These are phyloP conservation scores for Amphilophus citrinellus DNA, from an alignment of 2,113 vertebrate genomes.

Conservation along the genomic window DNA sequence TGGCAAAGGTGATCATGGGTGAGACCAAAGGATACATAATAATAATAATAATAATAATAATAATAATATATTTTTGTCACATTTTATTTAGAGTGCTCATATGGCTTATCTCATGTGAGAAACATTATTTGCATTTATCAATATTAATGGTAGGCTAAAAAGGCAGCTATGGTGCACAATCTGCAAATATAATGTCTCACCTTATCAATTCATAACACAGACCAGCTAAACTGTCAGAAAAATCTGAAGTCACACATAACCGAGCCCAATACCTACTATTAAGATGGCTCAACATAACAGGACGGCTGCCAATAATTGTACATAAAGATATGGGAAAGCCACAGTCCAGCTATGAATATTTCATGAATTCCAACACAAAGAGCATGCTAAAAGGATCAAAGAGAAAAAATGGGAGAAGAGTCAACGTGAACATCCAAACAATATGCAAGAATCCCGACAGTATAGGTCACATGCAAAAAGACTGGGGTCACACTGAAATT, in stretches of 20 bases:
- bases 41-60: constrained; percentile 13
- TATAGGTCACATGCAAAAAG: constrained; percentile 96
- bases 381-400: constrained; percentile 84
- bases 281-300: constrained; percentile 81
- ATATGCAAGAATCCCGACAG: constrained; percentile 95
- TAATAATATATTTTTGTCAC: neutral
- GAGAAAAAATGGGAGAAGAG: constrained; percentile 76
- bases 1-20: constrained; percentile 37
- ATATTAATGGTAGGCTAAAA: constrained; percentile 77
- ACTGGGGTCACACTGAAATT: constrained; percentile 95
- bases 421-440: constrained; percentile 95
- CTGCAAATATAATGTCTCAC: constrained; percentile 76
- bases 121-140: constrained; percentile 72
- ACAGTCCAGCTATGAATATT: constrained; percentile 84
- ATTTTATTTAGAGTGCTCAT: constrained; percentile 15
- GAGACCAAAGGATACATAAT: constrained; percentile 20
- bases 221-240: constrained; percentile 79
- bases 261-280: constrained; percentile 77
- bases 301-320: constrained; percentile 84
- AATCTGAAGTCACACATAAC: constrained; percentile 81
- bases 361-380: constrained; percentile 83
- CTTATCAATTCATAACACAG: constrained; percentile 81
- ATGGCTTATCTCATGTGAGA: constrained; percentile 46
- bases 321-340: constrained; percentile 83
- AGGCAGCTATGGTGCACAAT: constrained; percentile 60